A percentile compares a stretch with the other conserved stretches of the same genome.
phyloP scores from a whole-genome alignment of 1,140 invertebrate genomes.

The Drosophila pachea region DNA sequence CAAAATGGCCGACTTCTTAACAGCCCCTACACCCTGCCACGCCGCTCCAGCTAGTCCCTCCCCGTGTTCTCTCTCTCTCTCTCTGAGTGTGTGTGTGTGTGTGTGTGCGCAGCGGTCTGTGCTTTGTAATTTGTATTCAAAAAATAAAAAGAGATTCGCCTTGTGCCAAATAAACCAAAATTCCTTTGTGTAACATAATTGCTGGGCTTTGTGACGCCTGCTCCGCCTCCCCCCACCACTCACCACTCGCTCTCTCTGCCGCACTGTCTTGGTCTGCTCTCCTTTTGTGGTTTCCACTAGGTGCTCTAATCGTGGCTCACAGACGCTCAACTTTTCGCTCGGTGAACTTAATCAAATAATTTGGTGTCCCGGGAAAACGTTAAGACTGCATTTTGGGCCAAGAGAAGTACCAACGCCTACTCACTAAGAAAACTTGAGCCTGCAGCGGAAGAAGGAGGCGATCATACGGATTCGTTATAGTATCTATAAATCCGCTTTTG shows the following conservation, averaged over 20 bases:
- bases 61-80: not conserved
- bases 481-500: too few species aligned
- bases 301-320: conserved; percentile 65
- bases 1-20: conserved; percentile 72
- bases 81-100: not conserved
- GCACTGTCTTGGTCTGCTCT: not conserved
- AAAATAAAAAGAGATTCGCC: conserved; percentile 44
- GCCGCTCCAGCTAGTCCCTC: not conserved
- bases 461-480: too few species aligned
- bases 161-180: conserved; percentile 51
- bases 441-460: too few species aligned
- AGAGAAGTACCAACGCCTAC: too few species aligned
- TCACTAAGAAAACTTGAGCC: too few species aligned
- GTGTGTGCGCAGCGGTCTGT: conserved; percentile 42
- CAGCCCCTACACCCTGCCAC: conserved; percentile 7
- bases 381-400: not conserved
- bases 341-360: not conserved
- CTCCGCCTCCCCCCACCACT: not conserved
- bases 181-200: conserved; percentile 71
- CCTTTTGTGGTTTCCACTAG: conserved; percentile 29
- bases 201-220: conserved; percentile 54
- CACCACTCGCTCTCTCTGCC: not conserved
- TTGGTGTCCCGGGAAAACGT: conserved; percentile 8
- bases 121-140: conserved; percentile 76
- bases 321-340: conserved; percentile 14